Evolutionary conservation across 1,140 invertebrate genomes (phyloP), one percentile per base, ranked within the genome.

Genomic region (Procambarus clarkii): DNA sequence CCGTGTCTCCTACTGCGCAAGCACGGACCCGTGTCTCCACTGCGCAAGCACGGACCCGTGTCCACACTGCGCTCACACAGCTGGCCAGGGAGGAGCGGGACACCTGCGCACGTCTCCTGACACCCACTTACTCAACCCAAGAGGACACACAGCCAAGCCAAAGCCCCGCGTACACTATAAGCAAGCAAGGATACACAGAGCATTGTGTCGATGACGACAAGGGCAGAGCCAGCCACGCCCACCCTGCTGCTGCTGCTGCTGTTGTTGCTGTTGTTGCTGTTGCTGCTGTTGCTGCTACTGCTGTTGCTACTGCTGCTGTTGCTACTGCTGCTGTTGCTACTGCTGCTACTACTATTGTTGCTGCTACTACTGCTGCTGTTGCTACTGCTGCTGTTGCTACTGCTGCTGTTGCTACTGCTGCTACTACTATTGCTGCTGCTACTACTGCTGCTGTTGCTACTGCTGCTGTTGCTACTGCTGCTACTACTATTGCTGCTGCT

Each of bases 71-170:
- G n/a, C n/a, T n/a, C n/a, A n/a, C n/a, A n/a, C n/a, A n/a, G n/a
- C n/a, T n/a, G n/a, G n/a, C n/a, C n/a, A n/a, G n/a, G n/a, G n/a
- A n/a, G n/a, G n/a, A n/a, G n/a, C n/a, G n/a, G n/a, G n/a, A n/a
- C n/a, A n/a, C n/a, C 79, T 45, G 4, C 11, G 44, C 79, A 81
- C 46, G 21, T 46, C 46, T 81, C 79, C 79, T 81, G n/a, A 44
- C 48, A 21, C 44, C 46, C 48, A 44, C 7, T 8, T 45, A 44
- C 21, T 7, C 79, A 5, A 81, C 79, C 21, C 48, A 13, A 78
- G 24, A 45, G 24, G 13, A 9, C 9, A 18, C 77, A 78, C 77
- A 9, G 21, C 21, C 64, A 69, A 11, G 11, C 76, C 44, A 34
- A 34, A 78, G 9, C 76, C 44, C 76, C 76, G 48, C 76, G 34